Conservation (phyloP, 2,888 invertebrate species). For the Colletes collaris region DNA sequence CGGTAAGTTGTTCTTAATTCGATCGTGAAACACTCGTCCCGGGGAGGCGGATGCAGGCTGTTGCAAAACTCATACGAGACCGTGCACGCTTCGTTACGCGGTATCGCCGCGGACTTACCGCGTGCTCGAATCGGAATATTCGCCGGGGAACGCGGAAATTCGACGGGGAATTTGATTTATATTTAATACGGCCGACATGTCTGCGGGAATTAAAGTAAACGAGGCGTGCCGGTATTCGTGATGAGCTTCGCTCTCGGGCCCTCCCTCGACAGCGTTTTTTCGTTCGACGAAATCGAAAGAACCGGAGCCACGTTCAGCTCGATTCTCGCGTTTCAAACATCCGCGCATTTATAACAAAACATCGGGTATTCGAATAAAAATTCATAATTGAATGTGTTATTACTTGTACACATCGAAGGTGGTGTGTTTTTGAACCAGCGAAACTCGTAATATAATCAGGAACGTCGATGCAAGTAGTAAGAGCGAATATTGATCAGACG, state of each 20-base stretch:
- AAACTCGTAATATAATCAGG: too few species aligned
- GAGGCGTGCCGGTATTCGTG: slow-evolving; percentile 64
- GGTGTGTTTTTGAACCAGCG: too few species aligned
- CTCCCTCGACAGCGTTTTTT: slow-evolving; percentile 51
- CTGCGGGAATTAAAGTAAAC: slow-evolving; percentile 66
- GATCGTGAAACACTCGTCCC: neutral
- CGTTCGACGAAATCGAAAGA: slow-evolving; percentile 49
- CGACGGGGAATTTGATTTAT: slow-evolving; percentile 62
- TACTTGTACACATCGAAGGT: too few species aligned
- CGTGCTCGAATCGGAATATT: slow-evolving; percentile 24
- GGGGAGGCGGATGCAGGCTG: neutral
- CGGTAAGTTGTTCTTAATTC: neutral
- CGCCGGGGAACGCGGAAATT: slow-evolving; percentile 44
- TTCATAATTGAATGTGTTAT: too few species aligned
- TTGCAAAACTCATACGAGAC: slow-evolving; percentile 12
- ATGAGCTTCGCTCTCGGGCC: slow-evolving; percentile 43
- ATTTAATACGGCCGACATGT: slow-evolving; percentile 66
- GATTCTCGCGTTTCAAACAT: slow-evolving; percentile 39
- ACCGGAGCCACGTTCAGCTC: slow-evolving; percentile 5
- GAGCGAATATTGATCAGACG: too few species aligned
- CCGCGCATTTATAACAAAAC: neutral
- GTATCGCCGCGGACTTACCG: neutral
- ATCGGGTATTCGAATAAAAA: too few species aligned
- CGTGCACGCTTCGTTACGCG: slow-evolving; percentile 15
- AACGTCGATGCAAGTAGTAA: too few species aligned